Base-by-base conservation (phyloP, 2,113 vertebrate genomes). In the Syrrhaptes paradoxus region DNA sequence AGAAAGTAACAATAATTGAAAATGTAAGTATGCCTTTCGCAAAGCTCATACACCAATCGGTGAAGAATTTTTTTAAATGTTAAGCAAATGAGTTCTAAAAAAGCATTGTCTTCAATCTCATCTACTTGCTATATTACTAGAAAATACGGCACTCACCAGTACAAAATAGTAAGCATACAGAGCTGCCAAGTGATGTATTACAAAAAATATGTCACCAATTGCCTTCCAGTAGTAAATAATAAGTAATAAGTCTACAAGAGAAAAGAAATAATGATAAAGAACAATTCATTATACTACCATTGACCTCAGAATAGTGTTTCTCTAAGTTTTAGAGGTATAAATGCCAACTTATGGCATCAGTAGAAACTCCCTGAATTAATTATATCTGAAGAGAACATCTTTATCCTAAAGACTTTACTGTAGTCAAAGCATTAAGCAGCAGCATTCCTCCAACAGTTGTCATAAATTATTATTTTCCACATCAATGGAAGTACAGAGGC, bases 141-240 rank as follows among this genome's bases (percentile, higher is more conserved):
- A 98, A 90, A 96, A 95, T 93, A 98, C 62, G 91, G 97, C 97
- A 99, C 99, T 99, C 98, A 99, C 99, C 99, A 99, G 98, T 98
- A 99, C 97, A 98, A 99, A 98, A 98, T 97, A 98, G 98, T 99
- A 99, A 98, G 99, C 99, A 97, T 98, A 99, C 94, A 99, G 98
- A 32, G 98, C 98, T 93, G 99, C 97, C 96, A 99, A 97, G 96
- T 99, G 99, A 97, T 99, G 99, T 91, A 99, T 82, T 98, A 99
- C 97, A 98, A 99, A 99, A 98, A 97, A 99, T 97, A 98, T 98
- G 98, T 99, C 99, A 83, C 99, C 99, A 97, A 99, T 99, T 93
- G 99, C 98, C 97, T 98, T 98, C 99, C 99, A 99, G 97, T 99
- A 99, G 96, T 97, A 99, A 98, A 99, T 98, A 98, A 99, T 98